Conservation (phyloP, 2,113 vertebrate species). For the Zapornia atra region DNA sequence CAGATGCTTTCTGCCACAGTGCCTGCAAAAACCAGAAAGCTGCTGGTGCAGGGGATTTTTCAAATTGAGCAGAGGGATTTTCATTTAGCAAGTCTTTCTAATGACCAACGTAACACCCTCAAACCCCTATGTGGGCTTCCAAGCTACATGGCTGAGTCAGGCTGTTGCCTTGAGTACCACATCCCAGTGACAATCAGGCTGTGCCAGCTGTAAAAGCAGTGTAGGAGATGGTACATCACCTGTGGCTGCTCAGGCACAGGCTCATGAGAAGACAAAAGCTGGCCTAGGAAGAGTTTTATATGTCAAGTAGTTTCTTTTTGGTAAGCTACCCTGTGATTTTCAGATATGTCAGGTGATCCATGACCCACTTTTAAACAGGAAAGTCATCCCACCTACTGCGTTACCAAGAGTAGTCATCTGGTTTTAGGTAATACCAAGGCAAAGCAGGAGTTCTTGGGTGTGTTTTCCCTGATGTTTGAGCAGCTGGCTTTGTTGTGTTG, state of each 20-base stretch:
- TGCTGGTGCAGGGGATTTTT: neutral
- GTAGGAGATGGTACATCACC: neutral
- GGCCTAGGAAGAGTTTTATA: neutral
- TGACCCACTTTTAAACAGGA: neutral
- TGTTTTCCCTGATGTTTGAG: neutral
- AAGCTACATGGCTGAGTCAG: neutral
- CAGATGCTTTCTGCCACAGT: neutral
- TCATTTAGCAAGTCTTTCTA: neutral
- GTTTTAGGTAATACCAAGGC: neutral
- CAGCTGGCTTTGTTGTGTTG: neutral
- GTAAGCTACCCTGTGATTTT: neutral
- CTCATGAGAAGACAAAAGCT: neutral
- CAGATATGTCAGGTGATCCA: neutral
- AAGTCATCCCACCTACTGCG: neutral
- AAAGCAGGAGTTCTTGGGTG: neutral
- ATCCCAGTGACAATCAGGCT: neutral
- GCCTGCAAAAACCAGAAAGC: neutral
- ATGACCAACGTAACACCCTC: neutral
- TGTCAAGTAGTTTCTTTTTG: neutral
- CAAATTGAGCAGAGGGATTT: neutral
- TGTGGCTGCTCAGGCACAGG: neutral
- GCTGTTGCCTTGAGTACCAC: neutral
- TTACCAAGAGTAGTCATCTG: neutral
- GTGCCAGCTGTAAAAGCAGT: neutral
- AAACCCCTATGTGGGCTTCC: accelerated